These are phyloP conservation scores for Noctilio leporinus DNA, from an alignment of 2,113 vertebrate species.

Conservation along the genomic window DNA sequence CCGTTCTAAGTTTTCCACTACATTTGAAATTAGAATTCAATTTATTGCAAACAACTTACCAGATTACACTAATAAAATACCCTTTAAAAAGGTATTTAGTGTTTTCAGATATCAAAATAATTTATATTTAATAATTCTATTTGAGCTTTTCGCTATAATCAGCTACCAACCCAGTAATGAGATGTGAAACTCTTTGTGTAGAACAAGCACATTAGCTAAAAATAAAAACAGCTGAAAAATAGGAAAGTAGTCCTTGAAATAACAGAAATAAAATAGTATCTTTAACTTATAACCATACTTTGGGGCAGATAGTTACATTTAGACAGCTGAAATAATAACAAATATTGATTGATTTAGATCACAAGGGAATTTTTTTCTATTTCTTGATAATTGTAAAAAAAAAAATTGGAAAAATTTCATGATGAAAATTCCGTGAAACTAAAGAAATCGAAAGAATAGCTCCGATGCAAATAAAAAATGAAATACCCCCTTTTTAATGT, in stretches of 20 bases:
- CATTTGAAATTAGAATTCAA: conserved; percentile 55
- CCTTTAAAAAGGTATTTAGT: conserved; percentile 63
- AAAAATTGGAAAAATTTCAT: conserved; percentile 10
- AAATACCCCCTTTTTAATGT: conserved; percentile 33
- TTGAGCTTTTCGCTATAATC: conserved; percentile 46
- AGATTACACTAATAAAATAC: conserved; percentile 71
- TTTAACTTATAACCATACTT: conserved; percentile 59
- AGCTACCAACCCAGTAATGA: conserved; percentile 45
- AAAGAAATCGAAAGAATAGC: conserved; percentile 54
- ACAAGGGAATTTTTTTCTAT: conserved; percentile 46
- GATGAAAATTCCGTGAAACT: conserved; percentile 65
- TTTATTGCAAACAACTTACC: conserved; percentile 76
- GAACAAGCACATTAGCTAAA: conserved; percentile 29
- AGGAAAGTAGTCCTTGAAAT: conserved; percentile 47
- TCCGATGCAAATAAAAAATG: conserved; percentile 57
- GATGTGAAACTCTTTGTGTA: conserved; percentile 22
- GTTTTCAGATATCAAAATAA: conserved; percentile 51
- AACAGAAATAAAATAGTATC: conserved; percentile 21
- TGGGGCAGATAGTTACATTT: conserved; percentile 45
- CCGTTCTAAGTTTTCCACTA: conserved; percentile 73
- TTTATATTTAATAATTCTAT: conserved; percentile 49
- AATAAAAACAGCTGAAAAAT: conserved; percentile 43
- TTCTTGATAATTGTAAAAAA: conserved; percentile 37
- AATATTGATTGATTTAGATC: conserved; percentile 54
- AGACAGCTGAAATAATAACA: conserved; percentile 58